phyloP scores from a whole-genome alignment of 2,113 vertebrate species.

The Notechis scutatus region DNA sequence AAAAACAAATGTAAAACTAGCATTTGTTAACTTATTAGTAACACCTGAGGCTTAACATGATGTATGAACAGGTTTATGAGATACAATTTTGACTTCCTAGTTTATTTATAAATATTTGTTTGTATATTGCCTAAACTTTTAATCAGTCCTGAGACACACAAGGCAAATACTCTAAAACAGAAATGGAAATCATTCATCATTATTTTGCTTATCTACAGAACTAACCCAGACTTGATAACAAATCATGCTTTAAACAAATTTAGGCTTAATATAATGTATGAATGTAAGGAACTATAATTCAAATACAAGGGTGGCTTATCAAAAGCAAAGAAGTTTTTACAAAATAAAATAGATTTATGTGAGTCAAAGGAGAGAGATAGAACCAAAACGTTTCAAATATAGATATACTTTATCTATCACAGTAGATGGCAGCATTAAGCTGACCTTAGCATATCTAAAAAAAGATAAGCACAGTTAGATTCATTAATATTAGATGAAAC shows the following conservation, averaged over 20 bases:
- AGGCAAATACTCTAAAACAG: not conserved
- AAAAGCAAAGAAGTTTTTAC: not conserved
- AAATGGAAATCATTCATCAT: not conserved
- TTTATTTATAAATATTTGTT: not conserved
- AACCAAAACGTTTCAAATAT: not conserved
- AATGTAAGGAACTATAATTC: not conserved
- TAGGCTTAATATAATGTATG: not conserved
- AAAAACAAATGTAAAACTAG: not conserved
- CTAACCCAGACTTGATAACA: not conserved
- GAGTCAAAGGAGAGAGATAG: not conserved
- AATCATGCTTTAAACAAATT: not conserved
- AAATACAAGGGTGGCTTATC: not conserved
- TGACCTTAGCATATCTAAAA: not conserved
- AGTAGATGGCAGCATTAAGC: not conserved
- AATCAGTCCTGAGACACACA: not conserved
- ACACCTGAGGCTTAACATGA: not conserved
- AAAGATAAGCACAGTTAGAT: not conserved
- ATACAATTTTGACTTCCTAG: not conserved
- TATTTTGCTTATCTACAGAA: not conserved
- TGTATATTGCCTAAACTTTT: not conserved
- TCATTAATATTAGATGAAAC: not conserved
- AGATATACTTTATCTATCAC: not conserved
- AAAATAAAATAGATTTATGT: not conserved
- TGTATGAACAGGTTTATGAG: not conserved
- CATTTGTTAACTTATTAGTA: not conserved